phyloP scores from a whole-genome alignment of 2,888 invertebrate genomes.

The Hirtodrosophila alboralis region DNA sequence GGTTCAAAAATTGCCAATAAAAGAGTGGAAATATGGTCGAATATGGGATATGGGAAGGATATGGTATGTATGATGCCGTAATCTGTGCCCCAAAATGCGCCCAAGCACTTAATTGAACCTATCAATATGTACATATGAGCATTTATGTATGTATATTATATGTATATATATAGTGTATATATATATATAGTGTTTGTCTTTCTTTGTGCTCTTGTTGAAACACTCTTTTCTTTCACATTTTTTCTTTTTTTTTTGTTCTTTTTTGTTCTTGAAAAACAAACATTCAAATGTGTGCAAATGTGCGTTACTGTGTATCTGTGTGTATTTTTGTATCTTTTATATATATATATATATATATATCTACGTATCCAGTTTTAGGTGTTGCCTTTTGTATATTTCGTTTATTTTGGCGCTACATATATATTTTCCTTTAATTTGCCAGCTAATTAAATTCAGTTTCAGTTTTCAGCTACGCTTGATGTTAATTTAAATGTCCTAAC shows the following conservation, averaged over 20 bases:
- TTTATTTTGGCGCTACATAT: conserved; percentile 33
- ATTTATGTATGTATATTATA: conserved; percentile 1
- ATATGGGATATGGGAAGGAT: conserved; percentile 16
- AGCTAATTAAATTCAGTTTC: conserved; percentile 45
- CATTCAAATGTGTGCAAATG: conserved; percentile 11
- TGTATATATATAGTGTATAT: background rate
- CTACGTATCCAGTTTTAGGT: conserved; percentile 5
- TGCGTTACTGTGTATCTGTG: conserved; percentile 3
- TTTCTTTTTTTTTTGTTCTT: conserved; percentile 1
- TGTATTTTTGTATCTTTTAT: conserved; percentile 1
- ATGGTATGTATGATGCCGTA: conserved; percentile 35
- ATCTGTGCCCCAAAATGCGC: conserved; percentile 57
- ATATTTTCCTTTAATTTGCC: conserved; percentile 57
- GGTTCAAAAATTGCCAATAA: conserved; percentile 70
- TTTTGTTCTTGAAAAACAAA: conserved; percentile 17
- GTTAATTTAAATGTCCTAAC: conserved; percentile 24
- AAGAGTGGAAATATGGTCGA: conserved; percentile 39
- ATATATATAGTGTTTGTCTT: conserved; percentile 24
- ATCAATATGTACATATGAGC: conserved; percentile 57
- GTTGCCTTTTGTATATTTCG: conserved; percentile 14
- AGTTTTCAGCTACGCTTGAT: conserved; percentile 15
- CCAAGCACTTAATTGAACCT: conserved; percentile 76
- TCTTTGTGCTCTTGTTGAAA: conserved; percentile 39
- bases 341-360: background rate
- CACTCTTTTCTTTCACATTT: conserved; percentile 3